Percentiles rank a stretch among this genome's conserved stretches.
These are phyloP conservation scores for Nycticryphes semicollaris DNA, from an alignment of 2,113 vertebrate species.

Conservation along the genomic window DNA sequence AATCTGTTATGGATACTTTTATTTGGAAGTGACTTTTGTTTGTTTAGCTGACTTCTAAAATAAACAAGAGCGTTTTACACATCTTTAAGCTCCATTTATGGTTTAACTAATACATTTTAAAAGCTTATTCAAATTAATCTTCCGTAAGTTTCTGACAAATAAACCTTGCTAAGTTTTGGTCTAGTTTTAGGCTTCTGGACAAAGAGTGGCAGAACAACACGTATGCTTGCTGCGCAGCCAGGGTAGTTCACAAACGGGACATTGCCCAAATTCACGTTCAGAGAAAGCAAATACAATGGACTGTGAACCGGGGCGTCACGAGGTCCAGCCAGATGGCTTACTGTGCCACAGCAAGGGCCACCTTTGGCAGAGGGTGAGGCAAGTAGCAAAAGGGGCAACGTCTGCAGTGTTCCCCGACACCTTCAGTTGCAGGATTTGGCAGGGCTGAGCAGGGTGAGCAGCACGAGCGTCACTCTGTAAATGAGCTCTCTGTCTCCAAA, in stretches of 20 bases:
- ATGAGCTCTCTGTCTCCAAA: background rate
- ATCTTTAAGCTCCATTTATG: background rate
- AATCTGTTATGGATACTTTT: background rate
- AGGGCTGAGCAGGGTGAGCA: fast-evolving
- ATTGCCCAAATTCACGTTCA: fast-evolving
- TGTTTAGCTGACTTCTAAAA: background rate
- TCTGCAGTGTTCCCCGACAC: background rate
- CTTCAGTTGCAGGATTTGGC: background rate
- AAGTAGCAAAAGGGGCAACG: background rate
- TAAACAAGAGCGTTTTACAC: background rate
- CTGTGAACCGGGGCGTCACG: background rate
- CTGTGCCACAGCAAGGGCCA: background rate
- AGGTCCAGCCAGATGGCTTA: background rate
- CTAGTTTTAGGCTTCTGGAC: background rate
- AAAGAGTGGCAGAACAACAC: background rate
- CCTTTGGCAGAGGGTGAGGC: background rate
- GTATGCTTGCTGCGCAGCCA: background rate
- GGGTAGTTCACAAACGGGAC: background rate
- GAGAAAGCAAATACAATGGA: background rate
- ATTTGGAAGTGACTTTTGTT: background rate
- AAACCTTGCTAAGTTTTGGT: background rate
- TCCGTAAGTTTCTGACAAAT: background rate
- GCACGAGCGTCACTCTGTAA: background rate
- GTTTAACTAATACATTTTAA: background rate
- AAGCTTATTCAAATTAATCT: conserved; percentile 11